Evolutionary conservation across 2,888 invertebrate genomes (phyloP).

Genomic region (Balanococcus diminutus): DNA sequence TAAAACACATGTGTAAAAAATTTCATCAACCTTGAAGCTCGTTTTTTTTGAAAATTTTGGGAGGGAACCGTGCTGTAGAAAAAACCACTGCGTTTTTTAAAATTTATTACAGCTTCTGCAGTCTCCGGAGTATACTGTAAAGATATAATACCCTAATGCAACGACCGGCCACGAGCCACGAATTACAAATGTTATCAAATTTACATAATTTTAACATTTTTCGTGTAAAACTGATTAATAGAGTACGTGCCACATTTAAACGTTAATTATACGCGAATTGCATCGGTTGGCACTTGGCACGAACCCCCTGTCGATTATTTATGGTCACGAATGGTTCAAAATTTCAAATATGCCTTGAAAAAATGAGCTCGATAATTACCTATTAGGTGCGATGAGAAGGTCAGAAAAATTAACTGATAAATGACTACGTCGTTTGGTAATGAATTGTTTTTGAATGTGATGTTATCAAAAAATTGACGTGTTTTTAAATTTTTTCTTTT

Average conservation of each 20-base stretch:
- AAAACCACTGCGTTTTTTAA: neutral
- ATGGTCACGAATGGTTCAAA: neutral
- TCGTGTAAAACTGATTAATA: slow-evolving; percentile 12
- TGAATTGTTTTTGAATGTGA: no score
- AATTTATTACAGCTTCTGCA: neutral
- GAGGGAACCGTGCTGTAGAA: neutral
- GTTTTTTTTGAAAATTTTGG: neutral
- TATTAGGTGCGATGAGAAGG: no score
- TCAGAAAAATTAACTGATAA: no score
- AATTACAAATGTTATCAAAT: slow-evolving; percentile 18
- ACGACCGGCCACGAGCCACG: neutral
- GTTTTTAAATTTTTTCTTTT: no score
- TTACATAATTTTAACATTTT: neutral
- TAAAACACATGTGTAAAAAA: no score
- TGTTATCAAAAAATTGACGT: no score
- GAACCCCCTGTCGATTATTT: neutral
- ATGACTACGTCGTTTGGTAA: no score
- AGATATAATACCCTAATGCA: neutral
- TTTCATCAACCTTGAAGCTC: neutral
- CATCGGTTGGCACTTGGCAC: neutral
- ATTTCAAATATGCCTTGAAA: no score
- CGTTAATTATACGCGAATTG: neutral
- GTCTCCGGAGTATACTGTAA: neutral
- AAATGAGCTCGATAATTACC: no score
- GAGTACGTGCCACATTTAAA: neutral